Base-by-base conservation (phyloP, 30 jellyfish, hydroid and myxozoan species). In the Clytia hemisphaerica region DNA sequence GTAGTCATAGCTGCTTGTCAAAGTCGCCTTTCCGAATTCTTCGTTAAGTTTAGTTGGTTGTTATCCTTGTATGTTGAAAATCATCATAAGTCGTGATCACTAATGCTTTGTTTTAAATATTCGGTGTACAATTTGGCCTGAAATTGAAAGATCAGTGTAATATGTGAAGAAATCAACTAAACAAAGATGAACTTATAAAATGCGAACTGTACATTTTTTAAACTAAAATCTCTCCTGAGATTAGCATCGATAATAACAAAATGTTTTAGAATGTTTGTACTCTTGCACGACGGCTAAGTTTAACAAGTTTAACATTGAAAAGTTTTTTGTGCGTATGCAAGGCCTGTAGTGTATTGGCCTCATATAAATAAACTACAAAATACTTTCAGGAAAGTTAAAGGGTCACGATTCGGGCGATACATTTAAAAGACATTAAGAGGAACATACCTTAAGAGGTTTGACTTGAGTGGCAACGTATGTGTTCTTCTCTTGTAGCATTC, bases 91-190 rank as follows among this genome's bases (percentile, higher is more conserved):
- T 88, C 97, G 46, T 80, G 93, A 45, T 88, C 97, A 0, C 86
- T 94, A 10, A 88, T 94, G 61, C 97, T 88, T 65, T 88, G 97
- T 48, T 79, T 79, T 73, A 88, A 65, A 53, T 88, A 88, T 38
- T 88, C 94, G 7, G 83, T 58, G 45, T 88, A 88, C 5, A 88
- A 84, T 53, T 76, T 79, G 51, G 82, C 94, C 97, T 88, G 53
- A 7, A 66, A 59, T 45, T 35, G 7, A 62, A 30, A 37, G 18
- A 22, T 32, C 16, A 21, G 38, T 16, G 54, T 7, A 28, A 63
- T 6, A 18, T 32, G 62, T 59, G 9, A 59, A 29, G 25, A 31
- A 59, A 10, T 7, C 60, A 9, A 12, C 10, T 59, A 15, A 19
- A 18, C 62, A 9, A 65, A n/a, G n/a, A n/a, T n/a, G n/a, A n/a